Evolutionary conservation across 2,113 vertebrate genomes (phyloP).

Genomic region (Oryzias curvinotus): DNA sequence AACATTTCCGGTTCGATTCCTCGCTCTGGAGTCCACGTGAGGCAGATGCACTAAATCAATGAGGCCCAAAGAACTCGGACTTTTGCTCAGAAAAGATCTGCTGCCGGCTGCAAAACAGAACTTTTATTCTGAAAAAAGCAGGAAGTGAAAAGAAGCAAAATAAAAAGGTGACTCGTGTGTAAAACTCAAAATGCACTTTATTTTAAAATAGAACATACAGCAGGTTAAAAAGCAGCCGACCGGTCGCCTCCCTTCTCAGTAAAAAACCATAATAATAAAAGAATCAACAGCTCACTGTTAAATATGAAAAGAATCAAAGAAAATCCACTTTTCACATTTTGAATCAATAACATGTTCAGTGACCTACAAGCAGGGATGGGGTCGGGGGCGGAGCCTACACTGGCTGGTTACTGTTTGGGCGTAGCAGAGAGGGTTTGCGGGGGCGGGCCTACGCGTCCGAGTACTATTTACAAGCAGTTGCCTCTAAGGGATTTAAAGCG

Average conservation of each 20-base stretch:
- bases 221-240: conserved; percentile 47
- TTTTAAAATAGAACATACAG: conserved; percentile 57
- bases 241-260: conserved; percentile 18
- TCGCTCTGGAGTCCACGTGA: too few species aligned
- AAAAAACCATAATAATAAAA: conserved; percentile 29
- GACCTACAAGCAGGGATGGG: conserved; percentile 3
- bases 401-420: neutral
- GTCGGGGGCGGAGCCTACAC: neutral
- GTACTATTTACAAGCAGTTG: neutral
- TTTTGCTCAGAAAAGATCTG: too few species aligned
- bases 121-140: too few species aligned
- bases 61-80: too few species aligned
- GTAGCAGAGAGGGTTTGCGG: conserved; percentile 6
- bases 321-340: conserved; percentile 50
- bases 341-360: conserved; percentile 19
- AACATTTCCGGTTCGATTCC: too few species aligned
- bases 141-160: neutral
- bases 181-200: conserved; percentile 45
- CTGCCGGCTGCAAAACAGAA: too few species aligned
- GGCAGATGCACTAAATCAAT: too few species aligned
- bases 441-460: neutral
- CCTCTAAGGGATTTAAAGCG: neutral
- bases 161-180: neutral
- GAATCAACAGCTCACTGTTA: conserved; percentile 28
- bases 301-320: conserved; percentile 23